Percentiles rank a stretch among this genome's conserved stretches.
Conservation (phyloP, 2,888 invertebrate species). For the Marasmarcha lunaedactyla region DNA sequence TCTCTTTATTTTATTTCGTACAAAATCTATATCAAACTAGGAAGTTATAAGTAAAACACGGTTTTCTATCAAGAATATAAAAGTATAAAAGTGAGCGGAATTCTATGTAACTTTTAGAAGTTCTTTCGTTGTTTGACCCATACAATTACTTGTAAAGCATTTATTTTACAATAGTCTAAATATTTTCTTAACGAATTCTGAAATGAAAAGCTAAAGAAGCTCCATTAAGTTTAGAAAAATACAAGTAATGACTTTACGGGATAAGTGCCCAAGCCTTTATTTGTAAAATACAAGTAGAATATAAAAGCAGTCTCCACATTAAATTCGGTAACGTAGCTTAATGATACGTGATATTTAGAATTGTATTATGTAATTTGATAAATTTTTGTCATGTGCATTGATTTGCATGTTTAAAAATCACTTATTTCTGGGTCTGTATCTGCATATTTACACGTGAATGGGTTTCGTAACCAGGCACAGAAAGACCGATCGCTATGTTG, state of each 20-base stretch:
- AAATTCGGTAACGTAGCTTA: slow-evolving; percentile 71
- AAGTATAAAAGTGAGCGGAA: slow-evolving; percentile 62
- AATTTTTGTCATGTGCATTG: slow-evolving; percentile 14
- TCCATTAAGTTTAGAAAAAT: slow-evolving; percentile 57
- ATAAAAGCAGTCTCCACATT: slow-evolving; percentile 72
- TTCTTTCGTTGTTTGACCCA: slow-evolving; percentile 33
- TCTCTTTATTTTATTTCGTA: slow-evolving; percentile 21
- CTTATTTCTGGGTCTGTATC: slow-evolving; percentile 78
- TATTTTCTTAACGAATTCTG: background rate
- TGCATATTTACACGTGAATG: slow-evolving; percentile 82
- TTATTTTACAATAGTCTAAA: slow-evolving; percentile 11
- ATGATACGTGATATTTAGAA: slow-evolving; percentile 46
- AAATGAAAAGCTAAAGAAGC: slow-evolving; percentile 24
- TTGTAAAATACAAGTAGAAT: slow-evolving; percentile 52
- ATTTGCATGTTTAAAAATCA: slow-evolving; percentile 57
- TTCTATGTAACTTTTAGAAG: slow-evolving; percentile 25
- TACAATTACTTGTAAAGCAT: slow-evolving; percentile 37
- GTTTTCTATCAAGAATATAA: slow-evolving; percentile 41
- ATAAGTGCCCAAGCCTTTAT: slow-evolving; percentile 55
- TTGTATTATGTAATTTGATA: slow-evolving; percentile 25
- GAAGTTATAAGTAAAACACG: slow-evolving; percentile 22
- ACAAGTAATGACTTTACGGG: slow-evolving; percentile 54
- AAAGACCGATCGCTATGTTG: slow-evolving; percentile 79
- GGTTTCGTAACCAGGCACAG: slow-evolving; percentile 81
- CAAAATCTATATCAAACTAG: slow-evolving; percentile 25